These are phyloP conservation scores for Limnephilus lunatus DNA, from an alignment of 2,888 invertebrate species.

Conservation along the genomic window DNA sequence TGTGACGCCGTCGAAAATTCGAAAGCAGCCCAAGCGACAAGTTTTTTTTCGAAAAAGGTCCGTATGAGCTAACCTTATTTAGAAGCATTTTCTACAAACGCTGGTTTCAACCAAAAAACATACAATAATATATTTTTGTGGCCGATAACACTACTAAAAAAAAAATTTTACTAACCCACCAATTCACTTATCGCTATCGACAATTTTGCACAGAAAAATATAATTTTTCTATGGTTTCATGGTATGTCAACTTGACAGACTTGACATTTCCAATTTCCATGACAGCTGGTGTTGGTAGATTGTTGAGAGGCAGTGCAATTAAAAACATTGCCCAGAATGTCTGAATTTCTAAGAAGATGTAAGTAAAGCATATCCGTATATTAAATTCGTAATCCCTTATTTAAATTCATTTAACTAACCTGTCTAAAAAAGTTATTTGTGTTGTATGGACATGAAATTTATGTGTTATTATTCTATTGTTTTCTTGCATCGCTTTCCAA, in stretches of 20 bases:
- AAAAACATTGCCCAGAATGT: constrained; percentile 10
- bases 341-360: constrained; percentile 41
- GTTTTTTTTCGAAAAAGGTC: too few species aligned
- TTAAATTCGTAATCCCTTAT: not conserved
- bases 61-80: too few species aligned
- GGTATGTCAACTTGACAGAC: not conserved
- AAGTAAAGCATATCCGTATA: not conserved
- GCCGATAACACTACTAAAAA: not conserved
- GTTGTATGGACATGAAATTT: not conserved
- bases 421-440: not conserved
- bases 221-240: not conserved
- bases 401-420: not conserved
- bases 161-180: not conserved
- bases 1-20: too few species aligned
- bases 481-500: not conserved
- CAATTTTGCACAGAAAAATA: not conserved
- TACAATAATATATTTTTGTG: too few species aligned
- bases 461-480: not conserved
- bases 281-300: not conserved
- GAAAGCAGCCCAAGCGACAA: too few species aligned
- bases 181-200: not conserved
- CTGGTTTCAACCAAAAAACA: too few species aligned
- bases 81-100: too few species aligned
- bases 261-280: constrained; percentile 2
- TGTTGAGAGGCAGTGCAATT: not conserved